Evolutionary conservation across 2,113 vertebrate species (phyloP).

Genomic region (Ranitomeya imitator): DNA sequence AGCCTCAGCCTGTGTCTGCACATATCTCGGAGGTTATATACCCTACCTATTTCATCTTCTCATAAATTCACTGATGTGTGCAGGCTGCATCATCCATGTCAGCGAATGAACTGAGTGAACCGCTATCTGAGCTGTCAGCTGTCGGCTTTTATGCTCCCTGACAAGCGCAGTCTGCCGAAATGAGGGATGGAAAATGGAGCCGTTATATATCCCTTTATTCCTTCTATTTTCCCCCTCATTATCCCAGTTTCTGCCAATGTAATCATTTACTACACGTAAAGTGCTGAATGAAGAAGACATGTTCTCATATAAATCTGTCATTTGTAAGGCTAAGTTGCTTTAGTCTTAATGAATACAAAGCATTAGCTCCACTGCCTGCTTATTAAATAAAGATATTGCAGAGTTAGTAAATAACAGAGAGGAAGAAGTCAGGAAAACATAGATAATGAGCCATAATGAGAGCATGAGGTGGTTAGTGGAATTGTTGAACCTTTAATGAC

Average conservation of each 20-base stretch:
- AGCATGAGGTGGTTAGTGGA: too few species aligned
- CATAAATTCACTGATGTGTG: constrained; percentile 35
- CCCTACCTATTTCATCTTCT: neutral
- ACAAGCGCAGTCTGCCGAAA: neutral
- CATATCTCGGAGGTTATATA: neutral
- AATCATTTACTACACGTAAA: neutral
- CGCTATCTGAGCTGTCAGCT: accelerated
- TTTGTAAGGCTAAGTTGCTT: neutral
- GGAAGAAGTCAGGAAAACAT: neutral
- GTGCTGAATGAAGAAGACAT: neutral
- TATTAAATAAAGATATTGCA: too few species aligned
- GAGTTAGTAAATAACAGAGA: neutral
- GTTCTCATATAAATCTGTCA: neutral
- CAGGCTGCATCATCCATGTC: constrained; percentile 22
- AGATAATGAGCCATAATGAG: neutral
- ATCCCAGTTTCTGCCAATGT: neutral
- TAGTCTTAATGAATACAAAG: neutral
- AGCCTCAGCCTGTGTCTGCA: neutral
- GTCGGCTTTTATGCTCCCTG: neutral
- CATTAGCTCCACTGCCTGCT: neutral
- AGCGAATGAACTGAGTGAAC: neutral
- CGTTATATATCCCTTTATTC: neutral
- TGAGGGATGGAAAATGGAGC: neutral
- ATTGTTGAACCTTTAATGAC: too few species aligned
- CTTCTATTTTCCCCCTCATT: neutral